Percentiles rank a stretch among this genome's conserved stretches.
Evolutionary conservation across 2,113 vertebrate genomes (phyloP).

Genomic region (Hepsetus odoe): DNA sequence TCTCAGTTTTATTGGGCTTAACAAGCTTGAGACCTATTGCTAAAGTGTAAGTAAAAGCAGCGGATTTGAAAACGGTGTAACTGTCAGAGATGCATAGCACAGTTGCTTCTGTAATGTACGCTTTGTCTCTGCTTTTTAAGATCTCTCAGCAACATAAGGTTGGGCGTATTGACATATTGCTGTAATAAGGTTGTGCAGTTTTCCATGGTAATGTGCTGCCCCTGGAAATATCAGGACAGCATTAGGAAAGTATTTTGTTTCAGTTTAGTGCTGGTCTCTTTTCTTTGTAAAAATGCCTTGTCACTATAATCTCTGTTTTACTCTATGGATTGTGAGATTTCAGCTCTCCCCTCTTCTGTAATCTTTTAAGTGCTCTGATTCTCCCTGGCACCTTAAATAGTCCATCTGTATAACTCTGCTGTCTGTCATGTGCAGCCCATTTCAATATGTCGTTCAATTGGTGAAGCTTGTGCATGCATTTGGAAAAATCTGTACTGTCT

Average conservation of each 20-base stretch:
- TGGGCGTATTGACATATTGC: constrained; percentile 6
- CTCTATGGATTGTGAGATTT: no score
- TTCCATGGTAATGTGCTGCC: constrained; percentile 8
- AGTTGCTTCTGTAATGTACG: background rate
- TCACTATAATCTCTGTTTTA: no score
- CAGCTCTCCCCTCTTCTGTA: no score
- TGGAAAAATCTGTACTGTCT: background rate
- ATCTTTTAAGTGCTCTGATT: no score
- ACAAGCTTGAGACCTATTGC: background rate
- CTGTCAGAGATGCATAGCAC: no score
- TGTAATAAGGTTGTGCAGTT: background rate
- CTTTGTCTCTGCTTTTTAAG: constrained; percentile 11
- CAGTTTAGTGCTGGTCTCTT: no score
- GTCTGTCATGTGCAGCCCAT: background rate
- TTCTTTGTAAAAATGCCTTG: no score
- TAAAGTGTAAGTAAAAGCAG: background rate
- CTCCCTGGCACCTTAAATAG: no score
- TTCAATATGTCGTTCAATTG: background rate
- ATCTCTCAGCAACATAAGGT: constrained; percentile 5
- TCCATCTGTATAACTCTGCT: background rate
- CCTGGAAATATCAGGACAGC: no score
- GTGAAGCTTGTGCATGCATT: background rate
- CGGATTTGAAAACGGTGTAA: no score
- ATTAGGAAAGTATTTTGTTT: no score
- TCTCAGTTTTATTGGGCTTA: background rate